phyloP scores from a whole-genome alignment of 2,797 vertebrate genomes.

The Megaceryle alcyon region DNA sequence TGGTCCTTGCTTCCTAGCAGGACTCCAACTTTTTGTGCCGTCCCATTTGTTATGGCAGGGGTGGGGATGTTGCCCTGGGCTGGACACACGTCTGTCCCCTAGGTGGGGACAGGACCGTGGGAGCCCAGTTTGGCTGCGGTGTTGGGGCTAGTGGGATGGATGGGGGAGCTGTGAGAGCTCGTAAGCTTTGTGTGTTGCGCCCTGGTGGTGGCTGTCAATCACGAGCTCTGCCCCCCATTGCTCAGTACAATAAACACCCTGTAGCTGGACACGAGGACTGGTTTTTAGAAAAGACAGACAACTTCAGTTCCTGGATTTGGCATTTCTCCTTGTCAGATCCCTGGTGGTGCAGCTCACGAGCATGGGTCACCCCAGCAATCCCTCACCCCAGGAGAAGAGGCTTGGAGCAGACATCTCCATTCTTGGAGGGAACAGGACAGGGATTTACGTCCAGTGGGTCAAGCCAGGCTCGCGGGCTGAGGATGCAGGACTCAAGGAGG shows the following conservation, averaged over 20 bases:
- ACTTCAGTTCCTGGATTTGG: not conserved
- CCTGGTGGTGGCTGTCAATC: not conserved
- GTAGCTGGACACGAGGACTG: not conserved
- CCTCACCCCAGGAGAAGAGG: slow-evolving; percentile 71
- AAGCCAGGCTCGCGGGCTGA: slow-evolving; percentile 15
- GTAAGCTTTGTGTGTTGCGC: not conserved
- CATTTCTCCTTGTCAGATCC: slow-evolving; percentile 67
- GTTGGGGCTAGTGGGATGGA: not conserved
- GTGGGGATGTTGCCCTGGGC: not conserved
- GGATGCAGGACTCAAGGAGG: slow-evolving; percentile 42
- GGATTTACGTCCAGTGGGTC: slow-evolving; percentile 82
- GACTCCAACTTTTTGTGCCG: not conserved
- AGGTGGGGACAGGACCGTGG: not conserved
- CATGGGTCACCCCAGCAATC: slow-evolving; percentile 68
- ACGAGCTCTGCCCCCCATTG: not conserved
- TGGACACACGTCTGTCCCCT: not conserved
- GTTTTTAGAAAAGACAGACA: not conserved
- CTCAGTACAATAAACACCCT: not conserved
- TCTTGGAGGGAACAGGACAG: slow-evolving; percentile 86
- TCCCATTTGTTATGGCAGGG: not conserved
- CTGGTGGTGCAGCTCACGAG: slow-evolving; percentile 71
- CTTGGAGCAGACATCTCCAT: slow-evolving; percentile 83
- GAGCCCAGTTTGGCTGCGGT: not conserved
- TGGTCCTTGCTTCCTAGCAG: not conserved
- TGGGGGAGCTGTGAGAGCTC: not conserved